These are phyloP conservation scores for Sebastes variabilis DNA, from an alignment of 2,797 vertebrate genomes.

Conservation along the genomic window DNA sequence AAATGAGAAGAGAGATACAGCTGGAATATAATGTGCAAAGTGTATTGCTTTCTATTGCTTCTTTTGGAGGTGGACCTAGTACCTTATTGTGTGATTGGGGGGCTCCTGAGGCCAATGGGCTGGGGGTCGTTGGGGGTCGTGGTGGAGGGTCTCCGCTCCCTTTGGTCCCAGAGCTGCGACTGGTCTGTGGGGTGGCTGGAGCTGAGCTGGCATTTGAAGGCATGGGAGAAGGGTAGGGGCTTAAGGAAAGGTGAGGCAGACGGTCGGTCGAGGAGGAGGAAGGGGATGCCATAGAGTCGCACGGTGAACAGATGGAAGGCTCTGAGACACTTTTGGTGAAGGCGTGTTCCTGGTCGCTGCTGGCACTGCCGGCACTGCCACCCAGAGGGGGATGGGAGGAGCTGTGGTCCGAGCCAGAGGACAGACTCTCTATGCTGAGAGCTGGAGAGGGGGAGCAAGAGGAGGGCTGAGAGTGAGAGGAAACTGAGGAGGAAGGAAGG, in stretches of 20 bases:
- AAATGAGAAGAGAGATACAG: slow-evolving; percentile 6
- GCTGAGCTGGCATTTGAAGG: slow-evolving; percentile 82
- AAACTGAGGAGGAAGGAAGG: slow-evolving; percentile 74
- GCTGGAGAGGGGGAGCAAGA: slow-evolving; percentile 92
- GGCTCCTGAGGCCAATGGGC: slow-evolving; percentile 72
- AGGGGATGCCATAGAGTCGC: slow-evolving; percentile 57
- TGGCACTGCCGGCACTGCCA: slow-evolving; percentile 68
- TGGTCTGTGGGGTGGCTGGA: slow-evolving; percentile 84
- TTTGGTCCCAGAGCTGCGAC: slow-evolving; percentile 79
- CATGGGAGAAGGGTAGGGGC: slow-evolving; percentile 38
- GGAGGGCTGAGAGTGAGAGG: slow-evolving; percentile 88
- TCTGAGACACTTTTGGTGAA: slow-evolving; percentile 95
- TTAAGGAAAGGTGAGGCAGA: slow-evolving; percentile 47
- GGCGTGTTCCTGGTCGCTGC: slow-evolving; percentile 68
- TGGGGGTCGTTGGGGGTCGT: slow-evolving; percentile 60
- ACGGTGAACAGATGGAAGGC: slow-evolving; percentile 87
- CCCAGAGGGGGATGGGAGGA: slow-evolving; percentile 73
- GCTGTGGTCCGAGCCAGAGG: slow-evolving; percentile 84
- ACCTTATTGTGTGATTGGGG: slow-evolving; percentile 75
- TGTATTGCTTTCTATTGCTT: not conserved
- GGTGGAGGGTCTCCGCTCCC: slow-evolving; percentile 66
- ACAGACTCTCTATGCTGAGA: slow-evolving; percentile 92
- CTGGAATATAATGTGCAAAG: not conserved
- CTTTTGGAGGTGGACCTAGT: not conserved
- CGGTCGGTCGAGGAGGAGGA: slow-evolving; percentile 61